phyloP scores from a whole-genome alignment of 2,113 vertebrate genomes.

The Petaurus breviceps region DNA sequence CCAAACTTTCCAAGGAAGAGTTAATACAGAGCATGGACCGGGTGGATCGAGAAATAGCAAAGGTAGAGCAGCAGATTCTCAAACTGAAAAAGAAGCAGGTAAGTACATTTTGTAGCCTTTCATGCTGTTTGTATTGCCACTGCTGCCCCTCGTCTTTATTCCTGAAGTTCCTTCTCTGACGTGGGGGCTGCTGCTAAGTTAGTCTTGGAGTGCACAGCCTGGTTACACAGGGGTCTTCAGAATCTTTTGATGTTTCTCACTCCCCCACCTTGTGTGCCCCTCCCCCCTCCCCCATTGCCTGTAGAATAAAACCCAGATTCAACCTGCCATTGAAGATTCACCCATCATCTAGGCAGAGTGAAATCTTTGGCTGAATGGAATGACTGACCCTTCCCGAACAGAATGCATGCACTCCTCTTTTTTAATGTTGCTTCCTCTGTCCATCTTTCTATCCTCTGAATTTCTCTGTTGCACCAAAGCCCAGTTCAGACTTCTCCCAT shows the following conservation, averaged over 20 bases:
- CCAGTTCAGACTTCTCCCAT: not conserved
- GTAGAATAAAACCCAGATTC: not conserved
- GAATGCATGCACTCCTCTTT: not conserved
- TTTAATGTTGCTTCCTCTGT: not conserved
- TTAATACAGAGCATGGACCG: constrained; percentile 99
- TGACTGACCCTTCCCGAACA: not conserved
- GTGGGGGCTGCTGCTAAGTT: not conserved
- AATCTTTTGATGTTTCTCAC: not conserved
- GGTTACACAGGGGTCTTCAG: not conserved
- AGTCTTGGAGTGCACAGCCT: not conserved
- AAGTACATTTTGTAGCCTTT: constrained; percentile 31
- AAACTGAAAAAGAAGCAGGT: constrained; percentile 99
- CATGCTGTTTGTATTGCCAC: not conserved
- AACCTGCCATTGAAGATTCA: not conserved
- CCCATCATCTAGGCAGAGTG: not conserved
- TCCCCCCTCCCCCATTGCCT: not conserved
- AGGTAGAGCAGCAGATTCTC: constrained; percentile 98
- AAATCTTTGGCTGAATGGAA: not conserved
- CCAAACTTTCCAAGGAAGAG: constrained; percentile 99
- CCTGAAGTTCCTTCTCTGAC: not conserved
- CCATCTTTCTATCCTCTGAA: not conserved
- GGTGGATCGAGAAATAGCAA: constrained; percentile 97
- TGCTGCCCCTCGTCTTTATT: not conserved
- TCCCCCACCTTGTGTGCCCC: too few relatives aligned
- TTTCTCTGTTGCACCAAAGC: not conserved